Evolutionary conservation across 2,113 vertebrate genomes (phyloP), one percentile per base, ranked within the genome.

Genomic region (Tetrao urogallus): DNA sequence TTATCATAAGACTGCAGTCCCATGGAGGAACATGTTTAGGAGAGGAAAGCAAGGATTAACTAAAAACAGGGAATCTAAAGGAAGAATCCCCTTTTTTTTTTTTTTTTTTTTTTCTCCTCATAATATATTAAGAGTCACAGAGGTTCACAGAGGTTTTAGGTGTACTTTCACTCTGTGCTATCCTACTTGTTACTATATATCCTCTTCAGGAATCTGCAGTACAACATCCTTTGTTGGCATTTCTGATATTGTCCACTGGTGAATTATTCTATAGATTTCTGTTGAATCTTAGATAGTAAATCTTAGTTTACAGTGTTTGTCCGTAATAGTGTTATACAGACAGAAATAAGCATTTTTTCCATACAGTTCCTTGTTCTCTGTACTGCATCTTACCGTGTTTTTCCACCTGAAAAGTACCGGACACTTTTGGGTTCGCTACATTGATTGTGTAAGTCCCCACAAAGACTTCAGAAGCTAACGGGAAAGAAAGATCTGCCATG

Each of bases 401-500:
- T 61, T 98, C 92, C 77, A 97, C 97, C 19, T 57, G 82, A 91
- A 97, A 97, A 38, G 96, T 97, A 48, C 58, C 89, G 15, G 93
- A 95, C 27, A 20, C 82, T 77, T 93, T 88, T 25, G 42, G 66
- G 27, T 95, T 86, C 11, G 47, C 80, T 57, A 97, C 93, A 2
- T 12, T 79, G 77, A 98, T 82, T 13, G 92, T 97, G 25, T 97
- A 98, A 72, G 78, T 97, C 12, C 97, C 97, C 82, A 97, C 73
- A 2, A 38, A 86, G 15, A 96, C 81, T 42, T 97, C 93, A 4
- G 60, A 38, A 54, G 96, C 95, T 79, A 97, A 60, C 6, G 95
- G 96, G 69, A 97, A 97, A 36, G 95, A 97, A 4, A 97, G 87
- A 4, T 97, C 97, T 75, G 88, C 96, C 34, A 97, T 97, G 88